These are phyloP conservation scores for Drosophila truncata DNA, from an alignment of 1,140 invertebrate genomes.

Conservation along the genomic window DNA sequence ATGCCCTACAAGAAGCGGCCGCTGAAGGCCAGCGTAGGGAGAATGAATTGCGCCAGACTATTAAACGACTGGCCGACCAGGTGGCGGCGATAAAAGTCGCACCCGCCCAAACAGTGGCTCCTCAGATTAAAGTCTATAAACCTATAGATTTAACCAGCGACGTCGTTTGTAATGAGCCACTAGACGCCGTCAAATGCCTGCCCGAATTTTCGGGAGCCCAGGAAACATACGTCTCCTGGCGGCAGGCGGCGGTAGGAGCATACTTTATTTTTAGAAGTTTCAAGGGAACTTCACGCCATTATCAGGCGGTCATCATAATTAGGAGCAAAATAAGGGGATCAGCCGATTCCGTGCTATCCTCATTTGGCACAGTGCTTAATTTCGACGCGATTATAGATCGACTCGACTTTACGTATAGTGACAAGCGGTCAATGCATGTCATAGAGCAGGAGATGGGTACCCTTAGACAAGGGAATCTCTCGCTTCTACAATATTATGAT, in stretches of 20 bases:
- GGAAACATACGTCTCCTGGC: conserved; percentile 15
- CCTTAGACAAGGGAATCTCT: not conserved
- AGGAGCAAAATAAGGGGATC: not conserved
- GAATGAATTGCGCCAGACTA: conserved; percentile 7
- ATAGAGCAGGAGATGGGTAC: not conserved
- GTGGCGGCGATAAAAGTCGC: not conserved
- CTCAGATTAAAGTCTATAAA: not conserved
- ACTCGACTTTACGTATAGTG: no score
- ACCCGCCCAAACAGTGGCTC: not conserved
- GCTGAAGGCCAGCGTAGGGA: not conserved
- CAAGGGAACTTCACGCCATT: conserved; percentile 1
- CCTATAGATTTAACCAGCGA: not conserved
- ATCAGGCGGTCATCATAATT: not conserved
- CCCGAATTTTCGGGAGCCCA: conserved; percentile 2
- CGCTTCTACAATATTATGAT: no score
- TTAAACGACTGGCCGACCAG: not conserved
- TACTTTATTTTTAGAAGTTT: not conserved
- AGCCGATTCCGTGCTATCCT: conserved; percentile 3
- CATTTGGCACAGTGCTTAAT: conserved; percentile 5
- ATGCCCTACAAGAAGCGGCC: not conserved
- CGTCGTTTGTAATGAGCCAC: conserved; percentile 8
- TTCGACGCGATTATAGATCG: not conserved
- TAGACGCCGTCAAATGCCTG: conserved; percentile 15
- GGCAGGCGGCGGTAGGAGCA: not conserved
- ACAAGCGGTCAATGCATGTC: no score